Percentiles rank a stretch among this genome's conserved stretches.
phyloP scores from a whole-genome alignment of 2,113 vertebrate genomes.

The Rynchops niger region DNA sequence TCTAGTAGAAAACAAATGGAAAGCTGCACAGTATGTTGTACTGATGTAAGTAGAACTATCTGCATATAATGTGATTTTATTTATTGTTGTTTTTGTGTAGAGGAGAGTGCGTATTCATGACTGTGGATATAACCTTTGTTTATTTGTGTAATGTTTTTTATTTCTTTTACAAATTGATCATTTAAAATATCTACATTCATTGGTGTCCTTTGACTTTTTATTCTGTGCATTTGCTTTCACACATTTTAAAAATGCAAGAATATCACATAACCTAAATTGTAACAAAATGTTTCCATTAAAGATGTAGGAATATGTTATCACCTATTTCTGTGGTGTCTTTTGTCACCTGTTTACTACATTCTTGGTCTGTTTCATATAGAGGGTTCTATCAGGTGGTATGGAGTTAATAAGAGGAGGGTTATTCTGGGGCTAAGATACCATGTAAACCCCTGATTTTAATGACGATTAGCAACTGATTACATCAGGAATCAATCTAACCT shows the following conservation, averaged over 20 bases:
- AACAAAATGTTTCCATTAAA: constrained; percentile 83
- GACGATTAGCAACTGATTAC: neutral
- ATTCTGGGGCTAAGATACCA: neutral
- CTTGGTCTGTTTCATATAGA: neutral
- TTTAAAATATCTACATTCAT: constrained; percentile 71
- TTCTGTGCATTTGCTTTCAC: constrained; percentile 78
- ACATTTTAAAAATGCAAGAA: constrained; percentile 73
- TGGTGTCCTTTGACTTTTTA: constrained; percentile 69
- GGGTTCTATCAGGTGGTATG: neutral
- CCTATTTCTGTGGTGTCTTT: neutral
- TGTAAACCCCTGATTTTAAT: neutral
- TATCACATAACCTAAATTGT: constrained; percentile 75
- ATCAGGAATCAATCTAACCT: neutral
- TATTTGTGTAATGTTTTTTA: constrained; percentile 79
- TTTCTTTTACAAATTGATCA: constrained; percentile 68
- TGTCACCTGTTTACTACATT: neutral
- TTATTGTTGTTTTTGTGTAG: constrained; percentile 86
- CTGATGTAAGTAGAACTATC: constrained; percentile 88
- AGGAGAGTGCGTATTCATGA: constrained; percentile 74
- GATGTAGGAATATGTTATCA: constrained; percentile 50
- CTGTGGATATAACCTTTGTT: constrained; percentile 82
- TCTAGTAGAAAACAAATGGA: constrained; percentile 43
- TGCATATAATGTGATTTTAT: constrained; percentile 93
- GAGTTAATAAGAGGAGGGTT: neutral
- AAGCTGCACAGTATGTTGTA: constrained; percentile 74